Conservation (phyloP, 2,113 vertebrate species). For the Strix uralensis region DNA sequence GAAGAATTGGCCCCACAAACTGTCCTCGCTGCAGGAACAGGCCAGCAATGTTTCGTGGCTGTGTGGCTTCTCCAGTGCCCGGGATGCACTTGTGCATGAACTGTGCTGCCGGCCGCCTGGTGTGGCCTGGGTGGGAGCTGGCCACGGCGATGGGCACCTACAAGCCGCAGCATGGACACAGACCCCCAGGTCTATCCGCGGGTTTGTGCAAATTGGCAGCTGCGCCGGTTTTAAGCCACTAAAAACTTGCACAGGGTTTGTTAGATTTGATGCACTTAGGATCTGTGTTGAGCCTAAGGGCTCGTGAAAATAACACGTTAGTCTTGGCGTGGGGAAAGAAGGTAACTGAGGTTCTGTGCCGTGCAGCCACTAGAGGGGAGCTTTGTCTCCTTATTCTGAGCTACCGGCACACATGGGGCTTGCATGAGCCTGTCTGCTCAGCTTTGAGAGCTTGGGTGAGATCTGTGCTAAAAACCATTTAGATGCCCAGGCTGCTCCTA, state of each 20-base stretch:
- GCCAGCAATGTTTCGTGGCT: accelerated
- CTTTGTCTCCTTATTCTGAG: neutral
- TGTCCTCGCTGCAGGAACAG: neutral
- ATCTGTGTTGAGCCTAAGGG: neutral
- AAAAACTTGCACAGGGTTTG: neutral
- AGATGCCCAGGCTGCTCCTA: neutral
- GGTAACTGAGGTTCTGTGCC: neutral
- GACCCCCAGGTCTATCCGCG: neutral
- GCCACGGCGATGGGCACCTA: neutral
- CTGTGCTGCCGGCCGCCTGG: accelerated
- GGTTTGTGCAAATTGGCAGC: neutral
- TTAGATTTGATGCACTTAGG: neutral
- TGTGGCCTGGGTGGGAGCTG: accelerated
- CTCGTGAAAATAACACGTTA: neutral
- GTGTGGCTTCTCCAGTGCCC: neutral
- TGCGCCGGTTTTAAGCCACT: neutral
- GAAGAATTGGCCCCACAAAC: neutral
- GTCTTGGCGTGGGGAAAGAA: neutral
- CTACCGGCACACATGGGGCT: neutral
- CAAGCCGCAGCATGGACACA: neutral
- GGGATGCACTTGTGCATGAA: accelerated
- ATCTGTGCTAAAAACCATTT: neutral
- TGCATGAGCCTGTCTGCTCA: neutral
- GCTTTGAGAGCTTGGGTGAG: neutral
- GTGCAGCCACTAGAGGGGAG: conserved; percentile 45